These are phyloP conservation scores for Yponomeuta malinellus DNA, from an alignment of 2,888 invertebrate species.

Conservation along the genomic window DNA sequence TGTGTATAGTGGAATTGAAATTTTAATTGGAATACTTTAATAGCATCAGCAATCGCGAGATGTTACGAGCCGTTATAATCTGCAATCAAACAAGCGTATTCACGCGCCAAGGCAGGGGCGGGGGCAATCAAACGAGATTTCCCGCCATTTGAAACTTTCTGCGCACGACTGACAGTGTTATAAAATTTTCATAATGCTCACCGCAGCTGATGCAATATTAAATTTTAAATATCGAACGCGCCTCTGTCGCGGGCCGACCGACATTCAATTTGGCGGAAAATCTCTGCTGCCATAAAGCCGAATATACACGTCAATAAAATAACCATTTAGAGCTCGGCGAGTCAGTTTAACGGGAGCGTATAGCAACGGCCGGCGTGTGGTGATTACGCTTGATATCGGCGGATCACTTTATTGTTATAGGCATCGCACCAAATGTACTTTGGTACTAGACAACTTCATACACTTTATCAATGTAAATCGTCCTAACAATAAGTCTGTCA, in stretches of 20 bases:
- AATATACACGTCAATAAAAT: conserved; percentile 42
- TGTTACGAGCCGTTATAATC: neutral
- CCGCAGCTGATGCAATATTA: conserved; percentile 67
- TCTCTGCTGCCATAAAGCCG: conserved; percentile 38
- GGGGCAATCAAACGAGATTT: conserved; percentile 19
- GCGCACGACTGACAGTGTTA: conserved; percentile 32
- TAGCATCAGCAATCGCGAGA: neutral
- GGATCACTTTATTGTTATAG: conserved; percentile 20
- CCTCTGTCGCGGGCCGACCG: conserved; percentile 30
- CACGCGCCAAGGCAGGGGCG: conserved; percentile 2
- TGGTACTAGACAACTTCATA: neutral
- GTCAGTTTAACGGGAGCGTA: conserved; percentile 24
- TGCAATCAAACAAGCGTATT: conserved; percentile 4
- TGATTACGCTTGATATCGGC: conserved; percentile 16
- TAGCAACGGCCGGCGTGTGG: conserved; percentile 17
- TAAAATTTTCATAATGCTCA: conserved; percentile 58
- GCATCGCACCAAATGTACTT: conserved; percentile 16
- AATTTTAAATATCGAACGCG: conserved; percentile 69
- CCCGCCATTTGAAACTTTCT: conserved; percentile 24
- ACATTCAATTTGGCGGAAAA: conserved; percentile 57
- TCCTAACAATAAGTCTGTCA: no score
- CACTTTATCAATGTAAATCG: neutral
- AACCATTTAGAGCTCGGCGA: conserved; percentile 28
- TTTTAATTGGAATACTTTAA: neutral
- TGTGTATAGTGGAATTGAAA: neutral